These are phyloP conservation scores for Diabrotica virgifera DNA, from an alignment of 1,140 invertebrate genomes.

Conservation along the genomic window DNA sequence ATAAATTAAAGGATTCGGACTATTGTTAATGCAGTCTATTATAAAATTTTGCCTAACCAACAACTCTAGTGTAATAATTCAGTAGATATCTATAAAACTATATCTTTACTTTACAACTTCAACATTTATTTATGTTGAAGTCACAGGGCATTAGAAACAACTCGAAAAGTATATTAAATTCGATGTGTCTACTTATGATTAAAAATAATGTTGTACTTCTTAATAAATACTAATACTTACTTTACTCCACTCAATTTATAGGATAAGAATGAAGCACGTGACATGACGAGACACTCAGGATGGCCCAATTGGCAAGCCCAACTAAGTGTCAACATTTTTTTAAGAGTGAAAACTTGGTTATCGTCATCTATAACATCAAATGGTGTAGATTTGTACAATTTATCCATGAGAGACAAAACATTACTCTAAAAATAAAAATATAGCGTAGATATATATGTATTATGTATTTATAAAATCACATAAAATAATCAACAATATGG, in stretches of 20 bases:
- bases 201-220: slow-evolving; percentile 1
- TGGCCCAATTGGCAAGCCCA: slow-evolving; percentile 55
- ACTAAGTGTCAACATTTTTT: slow-evolving; percentile 48
- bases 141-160: too few species aligned
- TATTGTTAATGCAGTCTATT: too few species aligned
- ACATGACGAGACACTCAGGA: slow-evolving; percentile 49
- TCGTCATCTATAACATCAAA: slow-evolving; percentile 26
- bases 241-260: slow-evolving; percentile 23
- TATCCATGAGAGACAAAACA: slow-evolving; percentile 17
- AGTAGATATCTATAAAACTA: too few species aligned
- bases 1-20: too few species aligned
- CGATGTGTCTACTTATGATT: too few species aligned
- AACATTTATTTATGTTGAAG: too few species aligned
- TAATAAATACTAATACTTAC: slow-evolving; percentile 9
- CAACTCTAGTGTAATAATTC: too few species aligned
- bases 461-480: background rate
- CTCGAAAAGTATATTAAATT: too few species aligned
- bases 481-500: too few species aligned
- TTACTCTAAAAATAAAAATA: slow-evolving; percentile 15
- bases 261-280: slow-evolving; percentile 39
- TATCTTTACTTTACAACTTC: too few species aligned
- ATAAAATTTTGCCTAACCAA: too few species aligned
- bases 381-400: slow-evolving; percentile 23
- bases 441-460: background rate
- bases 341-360: slow-evolving; percentile 46